Conservation (phyloP, 1,140 invertebrate genomes). For the Caenorhabditis brenneri region DNA sequence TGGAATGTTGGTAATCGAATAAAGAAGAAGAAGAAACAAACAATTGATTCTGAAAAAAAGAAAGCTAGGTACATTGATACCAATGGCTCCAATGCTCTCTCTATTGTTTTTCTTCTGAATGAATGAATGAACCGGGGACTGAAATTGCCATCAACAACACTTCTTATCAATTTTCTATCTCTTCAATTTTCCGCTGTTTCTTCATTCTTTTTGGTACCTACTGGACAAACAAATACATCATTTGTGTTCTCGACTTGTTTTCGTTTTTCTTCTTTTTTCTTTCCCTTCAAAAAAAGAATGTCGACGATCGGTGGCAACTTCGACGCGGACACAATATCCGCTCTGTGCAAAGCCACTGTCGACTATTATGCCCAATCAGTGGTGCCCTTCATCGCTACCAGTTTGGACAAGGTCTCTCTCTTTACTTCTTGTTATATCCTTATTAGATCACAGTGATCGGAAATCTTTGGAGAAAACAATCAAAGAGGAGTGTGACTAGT, state of each 20-base stretch:
- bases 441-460: neutral
- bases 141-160: too few species aligned
- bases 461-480: constrained; percentile 17
- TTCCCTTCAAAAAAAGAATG: too few species aligned
- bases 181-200: neutral
- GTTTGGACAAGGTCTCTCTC: constrained; percentile 14
- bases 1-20: too few species aligned
- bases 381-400: neutral
- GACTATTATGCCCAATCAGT: constrained; percentile 32
- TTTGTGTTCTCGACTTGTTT: neutral
- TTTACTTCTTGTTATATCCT: neutral
- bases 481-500: constrained; percentile 19
- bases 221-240: neutral
- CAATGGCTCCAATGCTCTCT: too few species aligned
- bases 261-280: too few species aligned
- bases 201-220: neutral
- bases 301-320: constrained; percentile 14
- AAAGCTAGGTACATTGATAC: too few species aligned
- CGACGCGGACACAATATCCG: constrained; percentile 14
- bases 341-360: constrained; percentile 2
- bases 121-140: too few species aligned
- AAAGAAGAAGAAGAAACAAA: too few species aligned
- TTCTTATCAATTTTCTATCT: constrained; percentile 5
- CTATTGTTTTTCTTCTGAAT: too few species aligned
- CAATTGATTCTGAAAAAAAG: too few species aligned